Conservation (phyloP, 2,888 invertebrate species). For the Osmoderma eremita region DNA sequence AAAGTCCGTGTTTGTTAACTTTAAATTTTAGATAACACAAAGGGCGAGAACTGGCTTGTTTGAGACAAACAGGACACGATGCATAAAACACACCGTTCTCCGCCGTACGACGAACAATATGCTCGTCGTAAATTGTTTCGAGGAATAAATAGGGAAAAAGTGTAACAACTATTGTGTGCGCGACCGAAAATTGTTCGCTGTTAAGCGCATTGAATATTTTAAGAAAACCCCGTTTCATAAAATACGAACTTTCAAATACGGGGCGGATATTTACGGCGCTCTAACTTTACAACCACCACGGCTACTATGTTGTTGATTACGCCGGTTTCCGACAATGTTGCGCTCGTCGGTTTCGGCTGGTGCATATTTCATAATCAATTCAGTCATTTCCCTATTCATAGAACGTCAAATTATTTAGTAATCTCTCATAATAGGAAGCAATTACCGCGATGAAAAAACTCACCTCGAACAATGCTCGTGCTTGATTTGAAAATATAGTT, state of each 20-base stretch:
- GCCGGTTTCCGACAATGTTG: not conserved
- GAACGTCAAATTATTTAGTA: constrained; percentile 24
- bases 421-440: constrained; percentile 19
- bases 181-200: not conserved
- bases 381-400: constrained; percentile 25
- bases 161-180: not conserved
- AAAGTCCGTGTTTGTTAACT: too few species aligned
- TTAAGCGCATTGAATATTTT: constrained; percentile 15
- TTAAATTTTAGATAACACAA: too few species aligned
- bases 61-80: too few species aligned
- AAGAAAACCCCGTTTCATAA: constrained; percentile 1
- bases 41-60: too few species aligned
- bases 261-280: not conserved
- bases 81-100: too few species aligned
- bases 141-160: too few species aligned
- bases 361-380: constrained; percentile 28
- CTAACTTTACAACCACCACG: not conserved
- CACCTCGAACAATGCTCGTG: not conserved
- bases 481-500: too few species aligned
- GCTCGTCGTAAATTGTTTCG: too few species aligned
- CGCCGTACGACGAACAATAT: too few species aligned
- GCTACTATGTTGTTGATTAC: not conserved
- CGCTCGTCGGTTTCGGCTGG: not conserved
- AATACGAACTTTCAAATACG: not conserved
- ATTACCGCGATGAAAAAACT: constrained; percentile 20